Base-by-base conservation (phyloP, 2,113 vertebrate genomes). In the Tragelaphus scriptus region DNA sequence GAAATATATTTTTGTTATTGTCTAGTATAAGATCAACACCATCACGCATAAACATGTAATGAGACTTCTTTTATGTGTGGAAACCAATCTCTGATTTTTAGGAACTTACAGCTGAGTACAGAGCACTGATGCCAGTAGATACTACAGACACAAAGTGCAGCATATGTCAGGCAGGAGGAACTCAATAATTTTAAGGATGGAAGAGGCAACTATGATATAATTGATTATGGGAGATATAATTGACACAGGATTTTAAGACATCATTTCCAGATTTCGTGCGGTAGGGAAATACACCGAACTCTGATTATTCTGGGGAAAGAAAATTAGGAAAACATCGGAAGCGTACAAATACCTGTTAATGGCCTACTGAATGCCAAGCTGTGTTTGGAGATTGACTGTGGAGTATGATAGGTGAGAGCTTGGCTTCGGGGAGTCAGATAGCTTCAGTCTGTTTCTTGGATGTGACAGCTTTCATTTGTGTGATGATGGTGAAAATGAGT, bases 271-370 rank as follows among this genome's bases (percentile, higher is more conserved):
- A 88, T 93, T 96, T 96, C 7, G 8, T 85, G 55, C 3, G 15
- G 10, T 55, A 94, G 59, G 32, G 89, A 93, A 79, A 53, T 3
- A 28, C 4, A 58, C n/a, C 3, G 0, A 59, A 68, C 47, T 90
- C 49, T 94, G 23, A 51, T 92, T 81, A 82, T 93, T 86, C n/a
- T 77, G 19, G 79, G n/a, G 82, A 94, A 75, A 93, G 82, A 88
- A 93, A 90, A 80, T 77, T 68, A 65, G 49, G 79, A 91, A 77
- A 87, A 25, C 77, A 15, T 53, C 89, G 14, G 47, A 85, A 85
- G 25, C 36, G 58, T 71, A 63, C 25, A 86, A 71, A 17, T 91
- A 26, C 44, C 92, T 94, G 15, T 91, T 51, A 32, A 91, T 7
- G 32, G 47, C 17, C 65, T 89, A 2, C 17, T 58, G 5, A 23